A percentile compares a stretch with the other conserved stretches of the same genome.
Conservation (phyloP, 2,888 invertebrate genomes). For the Agrilus biguttatus region DNA sequence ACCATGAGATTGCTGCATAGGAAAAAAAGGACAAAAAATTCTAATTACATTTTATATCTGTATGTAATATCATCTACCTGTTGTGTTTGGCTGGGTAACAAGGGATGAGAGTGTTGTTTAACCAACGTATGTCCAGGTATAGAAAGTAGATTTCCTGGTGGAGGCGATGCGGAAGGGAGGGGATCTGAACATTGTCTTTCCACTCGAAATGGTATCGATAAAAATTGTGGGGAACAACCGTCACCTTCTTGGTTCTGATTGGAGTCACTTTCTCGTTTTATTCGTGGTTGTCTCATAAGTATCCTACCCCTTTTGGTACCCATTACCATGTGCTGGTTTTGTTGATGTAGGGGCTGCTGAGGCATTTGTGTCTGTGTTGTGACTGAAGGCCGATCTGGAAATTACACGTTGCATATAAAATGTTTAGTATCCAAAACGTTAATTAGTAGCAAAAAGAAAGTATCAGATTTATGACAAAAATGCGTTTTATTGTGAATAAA, state of each 20-base stretch:
- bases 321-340: conserved; percentile 23
- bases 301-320: conserved; percentile 48
- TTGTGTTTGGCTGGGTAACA: conserved; percentile 41
- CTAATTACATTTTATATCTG: conserved; percentile 1
- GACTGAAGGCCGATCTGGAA: conserved; percentile 15
- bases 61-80: conserved; percentile 12
- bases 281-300: conserved; percentile 49
- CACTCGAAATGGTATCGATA: conserved; percentile 38
- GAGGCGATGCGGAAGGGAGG: conserved; percentile 35
- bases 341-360: conserved; percentile 17
- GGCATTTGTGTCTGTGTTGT: conserved; percentile 19
- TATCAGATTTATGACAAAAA: too few species aligned
- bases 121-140: conserved; percentile 43
- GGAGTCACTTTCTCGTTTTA: conserved; percentile 48
- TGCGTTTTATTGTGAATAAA: too few species aligned
- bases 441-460: too few species aligned
- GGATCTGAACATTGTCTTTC: conserved; percentile 46
- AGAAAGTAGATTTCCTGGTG: conserved; percentile 37
- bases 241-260: conserved; percentile 31
- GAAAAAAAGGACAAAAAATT: not conserved
- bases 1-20: conserved; percentile 1
- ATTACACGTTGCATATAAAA: too few species aligned
- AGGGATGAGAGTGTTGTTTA: conserved; percentile 53
- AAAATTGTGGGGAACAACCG: conserved; percentile 24
- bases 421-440: too few species aligned